Percentiles rank a stretch among this genome's conserved stretches.
Conservation (phyloP, 2,797 vertebrate genomes). For the Ciconia nigra region DNA sequence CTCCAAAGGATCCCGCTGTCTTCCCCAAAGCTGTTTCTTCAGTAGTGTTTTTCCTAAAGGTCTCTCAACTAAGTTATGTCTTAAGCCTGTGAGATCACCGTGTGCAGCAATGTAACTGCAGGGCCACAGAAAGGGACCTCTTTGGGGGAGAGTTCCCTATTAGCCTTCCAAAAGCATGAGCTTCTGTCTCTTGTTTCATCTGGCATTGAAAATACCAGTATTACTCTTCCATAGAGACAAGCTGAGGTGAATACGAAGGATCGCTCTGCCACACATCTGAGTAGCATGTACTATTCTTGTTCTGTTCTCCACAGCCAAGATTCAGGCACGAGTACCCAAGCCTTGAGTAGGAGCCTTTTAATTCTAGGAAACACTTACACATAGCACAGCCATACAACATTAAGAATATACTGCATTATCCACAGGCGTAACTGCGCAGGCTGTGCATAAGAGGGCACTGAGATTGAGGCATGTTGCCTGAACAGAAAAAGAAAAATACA, state of each 20-base stretch:
- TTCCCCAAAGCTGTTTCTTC: background rate
- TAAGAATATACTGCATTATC: background rate
- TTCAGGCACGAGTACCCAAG: background rate
- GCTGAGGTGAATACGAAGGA: background rate
- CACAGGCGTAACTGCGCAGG: background rate
- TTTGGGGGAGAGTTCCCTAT: background rate
- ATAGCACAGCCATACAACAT: background rate
- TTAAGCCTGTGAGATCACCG: background rate
- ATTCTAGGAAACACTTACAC: background rate
- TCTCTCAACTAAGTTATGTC: background rate
- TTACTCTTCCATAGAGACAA: background rate
- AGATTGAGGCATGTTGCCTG: background rate
- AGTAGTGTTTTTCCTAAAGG: background rate
- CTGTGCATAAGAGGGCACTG: background rate
- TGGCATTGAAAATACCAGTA: background rate
- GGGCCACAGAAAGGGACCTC: background rate
- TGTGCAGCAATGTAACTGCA: background rate
- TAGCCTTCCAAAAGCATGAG: background rate
- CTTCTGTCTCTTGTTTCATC: background rate
- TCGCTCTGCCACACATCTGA: background rate
- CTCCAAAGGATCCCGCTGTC: background rate
- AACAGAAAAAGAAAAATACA: accelerated
- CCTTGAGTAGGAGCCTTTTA: background rate
- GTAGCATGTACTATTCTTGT: background rate
- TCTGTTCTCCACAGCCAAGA: background rate